Base-by-base conservation (phyloP, 2,888 invertebrate species). In the Leucozona laternaria region DNA sequence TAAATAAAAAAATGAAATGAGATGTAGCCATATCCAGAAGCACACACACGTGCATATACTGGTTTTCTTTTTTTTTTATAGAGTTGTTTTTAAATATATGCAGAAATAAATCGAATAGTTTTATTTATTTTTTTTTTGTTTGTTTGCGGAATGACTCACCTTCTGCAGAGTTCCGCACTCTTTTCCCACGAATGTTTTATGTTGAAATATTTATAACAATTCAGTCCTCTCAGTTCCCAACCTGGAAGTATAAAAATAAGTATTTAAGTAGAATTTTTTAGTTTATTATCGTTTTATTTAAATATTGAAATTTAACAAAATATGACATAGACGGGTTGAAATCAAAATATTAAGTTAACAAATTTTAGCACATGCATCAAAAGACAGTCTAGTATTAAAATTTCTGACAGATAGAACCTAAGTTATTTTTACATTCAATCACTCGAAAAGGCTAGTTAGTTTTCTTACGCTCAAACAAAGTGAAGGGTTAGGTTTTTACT, bases 161-260 rank as follows among this genome's bases (percentile, higher is more conserved):
- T 97, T 94, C 97, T 96, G 94, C 98, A 98, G 93, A 98, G 94
- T 94, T 98, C 97, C 88, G 97, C 97, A 89, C 98, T 97, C 94
- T 97, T 97, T 93, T 97, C 97, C 98, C 98, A 98, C 88, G 98
- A 98, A 94, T 98, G 98, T 93, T 96, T 96, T 92, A 98, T 98
- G 93, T 97, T 97, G 94, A 98, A 98, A 94, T 97, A 98, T 95
- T 97, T 98, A 94, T 98, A 98, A 94, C 98, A 98, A 93, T 97
- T 95, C 91, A 97, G 95, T 91, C 97, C 97, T 93, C 95, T 95
- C 90, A 97, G 94, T 93, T 97, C 97, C 98, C 98, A 98, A 91
- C 97, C 98, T 98, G 95, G 71, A 95, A 91, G 90, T 93, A 92
- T 89, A 88, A 83, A 89, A 31, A 31, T 31, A 31, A 31, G 7